Evolutionary conservation across 2,113 vertebrate species (phyloP), one percentile per base, ranked within the genome.

Genomic region (Terrapene triunguis): DNA sequence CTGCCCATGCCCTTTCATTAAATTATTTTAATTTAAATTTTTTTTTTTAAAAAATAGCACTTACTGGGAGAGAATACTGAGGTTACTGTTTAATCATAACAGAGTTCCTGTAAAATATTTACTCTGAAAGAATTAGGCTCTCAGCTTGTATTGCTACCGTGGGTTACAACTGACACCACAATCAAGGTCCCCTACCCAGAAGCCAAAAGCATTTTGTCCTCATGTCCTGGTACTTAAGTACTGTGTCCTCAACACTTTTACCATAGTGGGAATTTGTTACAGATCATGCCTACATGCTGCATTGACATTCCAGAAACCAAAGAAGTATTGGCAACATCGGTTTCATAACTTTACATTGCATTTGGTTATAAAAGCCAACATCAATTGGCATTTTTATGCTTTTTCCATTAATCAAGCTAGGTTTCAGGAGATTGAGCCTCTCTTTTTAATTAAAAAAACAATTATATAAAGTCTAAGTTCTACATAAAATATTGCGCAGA

Each of bases 201-300:
- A 44, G 78, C n/a, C 88, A 91, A 88, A 62, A 50, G 21, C 50
- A 21, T 72, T 7, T 7, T n/a, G 81, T 8, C 57, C 82, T 82
- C 55, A 1, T 0, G n/a, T 78, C n/a, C 12, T 72, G n/a, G 5
- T 1, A 0, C n/a, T 42, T 72, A 24, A 84, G 44, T 29, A 22
- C 11, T 19, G 2, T 14, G 0, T 1, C 1, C 0, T 17, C 13
- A 8, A 3, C 8, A 2, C 0, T 2, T 65, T 32, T 24, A 76
- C 11, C 38, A 44, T 4, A 76, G 24, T 44, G 42, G 21, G 22
- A 47, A 47, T 44, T 38, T 80, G 51, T 3, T 12, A 5, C 19
- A 59, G 44, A 53, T n/a, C 6, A 80, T 65, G 74, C n/a, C 9
- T 19, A 50, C 19, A 44, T 3, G 38, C 54, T 65, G 5, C 38